A percentile compares a stretch with the other conserved stretches of the same genome.
Evolutionary conservation across 2,888 invertebrate species (phyloP).

Genomic region (Tachina lurida): DNA sequence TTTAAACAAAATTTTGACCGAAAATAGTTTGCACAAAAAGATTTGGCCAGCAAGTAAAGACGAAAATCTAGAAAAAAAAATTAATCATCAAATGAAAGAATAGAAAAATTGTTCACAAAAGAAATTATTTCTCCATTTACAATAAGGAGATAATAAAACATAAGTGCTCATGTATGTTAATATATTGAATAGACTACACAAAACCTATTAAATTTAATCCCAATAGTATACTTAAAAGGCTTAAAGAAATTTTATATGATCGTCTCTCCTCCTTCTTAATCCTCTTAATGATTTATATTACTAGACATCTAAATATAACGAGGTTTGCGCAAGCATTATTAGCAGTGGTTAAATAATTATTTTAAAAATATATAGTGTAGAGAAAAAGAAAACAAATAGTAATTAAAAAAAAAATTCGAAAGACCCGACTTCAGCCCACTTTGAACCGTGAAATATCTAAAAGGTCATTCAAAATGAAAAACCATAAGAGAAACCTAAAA

Average conservation of each 20-base stretch:
- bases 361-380: too few relatives aligned
- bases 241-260: slow-evolving; percentile 5
- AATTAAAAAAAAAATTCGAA: too few relatives aligned
- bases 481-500: too few relatives aligned
- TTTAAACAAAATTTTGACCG: slow-evolving; percentile 10
- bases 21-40: not conserved
- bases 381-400: too few relatives aligned
- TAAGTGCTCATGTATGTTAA: not conserved
- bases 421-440: too few relatives aligned
- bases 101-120: slow-evolving; percentile 37
- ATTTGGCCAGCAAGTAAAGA: not conserved
- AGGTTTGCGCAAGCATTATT: not conserved
- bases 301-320: not conserved
- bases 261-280: not conserved
- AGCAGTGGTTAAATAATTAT: not conserved
- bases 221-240: slow-evolving; percentile 61
- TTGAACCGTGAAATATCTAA: too few relatives aligned
- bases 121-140: slow-evolving; percentile 25
- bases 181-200: slow-evolving; percentile 31
- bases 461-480: too few relatives aligned
- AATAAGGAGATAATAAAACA: not conserved
- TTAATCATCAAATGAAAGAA: slow-evolving; percentile 26
- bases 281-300: not conserved
- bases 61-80: not conserved
- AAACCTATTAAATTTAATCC: slow-evolving; percentile 61